Evolutionary conservation across 2,113 vertebrate genomes (phyloP).

Genomic region (Porphyrio hochstetteri): DNA sequence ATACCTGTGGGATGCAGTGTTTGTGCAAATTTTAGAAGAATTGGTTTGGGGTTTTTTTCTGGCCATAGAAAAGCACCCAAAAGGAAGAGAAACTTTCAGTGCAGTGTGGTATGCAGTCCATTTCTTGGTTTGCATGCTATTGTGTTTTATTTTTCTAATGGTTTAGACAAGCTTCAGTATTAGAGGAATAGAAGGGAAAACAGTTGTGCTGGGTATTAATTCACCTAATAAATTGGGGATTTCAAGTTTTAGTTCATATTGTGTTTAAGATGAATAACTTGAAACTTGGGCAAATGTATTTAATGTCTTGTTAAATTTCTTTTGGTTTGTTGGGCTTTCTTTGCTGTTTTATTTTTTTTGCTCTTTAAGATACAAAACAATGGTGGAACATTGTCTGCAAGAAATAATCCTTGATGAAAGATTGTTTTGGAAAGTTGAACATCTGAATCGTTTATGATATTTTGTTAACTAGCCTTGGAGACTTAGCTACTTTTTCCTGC

Average conservation of each 20-base stretch:
- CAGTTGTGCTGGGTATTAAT: neutral
- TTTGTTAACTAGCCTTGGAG: neutral
- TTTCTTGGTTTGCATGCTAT: neutral
- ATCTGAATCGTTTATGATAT: neutral
- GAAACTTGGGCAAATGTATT: neutral
- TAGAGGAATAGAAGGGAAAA: neutral
- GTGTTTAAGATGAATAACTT: neutral
- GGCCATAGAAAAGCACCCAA: neutral
- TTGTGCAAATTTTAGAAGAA: neutral
- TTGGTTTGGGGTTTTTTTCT: neutral
- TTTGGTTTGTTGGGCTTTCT: accelerated
- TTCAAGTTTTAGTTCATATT: neutral
- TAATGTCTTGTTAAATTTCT: neutral
- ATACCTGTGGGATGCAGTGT: neutral
- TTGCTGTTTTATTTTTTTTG: neutral
- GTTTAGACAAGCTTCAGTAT: neutral
- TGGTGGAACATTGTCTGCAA: neutral
- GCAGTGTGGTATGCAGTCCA: neutral
- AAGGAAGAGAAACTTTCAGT: neutral
- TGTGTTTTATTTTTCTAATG: neutral
- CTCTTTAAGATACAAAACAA: neutral
- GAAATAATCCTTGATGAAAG: neutral
- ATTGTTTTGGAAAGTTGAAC: neutral
- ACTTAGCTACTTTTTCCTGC: neutral
- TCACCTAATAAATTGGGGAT: neutral